phyloP scores from a whole-genome alignment of 2,797 vertebrate genomes.

The Lutjanus campechanus region DNA sequence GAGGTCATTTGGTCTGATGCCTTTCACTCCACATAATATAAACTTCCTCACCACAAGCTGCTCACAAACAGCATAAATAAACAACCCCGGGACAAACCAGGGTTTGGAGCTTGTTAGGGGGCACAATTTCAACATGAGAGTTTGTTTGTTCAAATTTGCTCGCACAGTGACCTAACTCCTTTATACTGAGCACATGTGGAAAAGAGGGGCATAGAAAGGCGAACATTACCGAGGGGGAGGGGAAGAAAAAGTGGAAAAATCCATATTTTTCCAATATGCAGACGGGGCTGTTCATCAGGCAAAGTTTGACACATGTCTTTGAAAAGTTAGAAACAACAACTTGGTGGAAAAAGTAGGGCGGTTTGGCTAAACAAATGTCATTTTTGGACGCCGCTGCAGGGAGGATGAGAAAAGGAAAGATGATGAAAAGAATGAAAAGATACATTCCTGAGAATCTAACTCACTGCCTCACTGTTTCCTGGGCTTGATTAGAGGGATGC shows the following conservation, averaged over 20 bases:
- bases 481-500: constrained; percentile 81
- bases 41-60: constrained; percentile 69
- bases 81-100: constrained; percentile 63
- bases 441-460: constrained; percentile 70
- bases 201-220: constrained; percentile 60
- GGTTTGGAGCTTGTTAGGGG: constrained; percentile 65
- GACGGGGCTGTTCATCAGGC: constrained; percentile 69
- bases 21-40: constrained; percentile 64
- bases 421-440: constrained; percentile 77
- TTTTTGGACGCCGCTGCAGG: constrained; percentile 68
- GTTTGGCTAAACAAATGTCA: constrained; percentile 80
- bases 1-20: constrained; percentile 70
- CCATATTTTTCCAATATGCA: constrained; percentile 82
- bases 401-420: constrained; percentile 70
- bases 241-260: constrained; percentile 53
- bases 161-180: constrained; percentile 73
- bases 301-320: constrained; percentile 76
- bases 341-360: constrained; percentile 65
- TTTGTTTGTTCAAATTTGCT: constrained; percentile 81
- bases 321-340: constrained; percentile 75
- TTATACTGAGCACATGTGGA: constrained; percentile 76
- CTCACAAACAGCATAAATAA: constrained; percentile 77
- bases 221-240: constrained; percentile 26
- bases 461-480: constrained; percentile 72
- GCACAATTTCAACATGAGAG: constrained; percentile 65